Base-by-base conservation (phyloP, 2,888 invertebrate genomes). In the Penaeus monodon region DNA sequence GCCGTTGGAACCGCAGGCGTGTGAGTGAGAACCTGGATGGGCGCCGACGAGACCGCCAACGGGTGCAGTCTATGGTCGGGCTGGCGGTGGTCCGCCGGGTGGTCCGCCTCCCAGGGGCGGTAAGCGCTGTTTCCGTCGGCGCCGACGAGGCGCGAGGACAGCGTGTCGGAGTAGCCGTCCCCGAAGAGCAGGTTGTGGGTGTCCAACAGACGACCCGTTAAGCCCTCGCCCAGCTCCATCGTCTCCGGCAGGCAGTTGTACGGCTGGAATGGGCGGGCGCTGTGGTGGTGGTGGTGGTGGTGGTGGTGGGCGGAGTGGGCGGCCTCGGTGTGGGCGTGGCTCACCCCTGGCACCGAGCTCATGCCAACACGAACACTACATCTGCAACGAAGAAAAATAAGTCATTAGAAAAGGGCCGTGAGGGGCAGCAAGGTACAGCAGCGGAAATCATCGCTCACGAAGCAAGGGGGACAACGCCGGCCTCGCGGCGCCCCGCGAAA, bases 21-120 rank as follows among this genome's bases (percentile, higher is more conserved):
- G 68, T 88, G 85, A 22, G 85, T 81, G 44, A 82, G 82, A 57
- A 85, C 88, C 78, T 82, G 82, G 78, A 85, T 85, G 78, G 88
- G 88, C 29, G 81, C 85, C n/a, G 88, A 82, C 14, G 85, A 76
- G 66, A 85, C 88, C 22, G 85, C 78, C 38, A 85, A 33, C 29
- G 81, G 81, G 81, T 81, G 81, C n/a, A 70, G 81, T 24, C 70
- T 33, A 24, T 78, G 78, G 49, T 68, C 70, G 38, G 73, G 88
- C 24, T 81, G 83, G 44, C 80, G 73, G 78, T 87, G 89, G 80
- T 89, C 85, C 14, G 78, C 63, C 17, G 84, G 84, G 66, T 84
- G 79, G 81, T 88, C 81, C 4, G 89, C 86, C 84, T 90, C 90
- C 90, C 90, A 90, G 44, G 90, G 90, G 70, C 90, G 88, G 86